Evolutionary conservation across 2,113 vertebrate genomes (phyloP), one percentile per base, ranked within the genome.

Genomic region (Gymnogyps californianus): DNA sequence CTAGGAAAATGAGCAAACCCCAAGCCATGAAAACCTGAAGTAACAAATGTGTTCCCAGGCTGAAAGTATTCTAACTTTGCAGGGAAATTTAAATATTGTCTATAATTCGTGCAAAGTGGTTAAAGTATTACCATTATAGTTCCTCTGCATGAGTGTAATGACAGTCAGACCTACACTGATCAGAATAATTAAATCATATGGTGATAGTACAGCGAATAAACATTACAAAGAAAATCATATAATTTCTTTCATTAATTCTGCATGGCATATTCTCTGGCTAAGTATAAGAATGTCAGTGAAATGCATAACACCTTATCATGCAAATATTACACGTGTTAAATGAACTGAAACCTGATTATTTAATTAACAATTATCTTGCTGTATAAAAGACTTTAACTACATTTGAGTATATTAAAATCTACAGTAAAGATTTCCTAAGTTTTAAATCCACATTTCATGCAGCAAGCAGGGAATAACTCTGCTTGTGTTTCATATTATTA

Each of bases 391-490:
- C 40, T 89, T 58, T 52, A 83, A 79, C 58, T 94, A 51, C 83
- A 84, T 96, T 94, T 94, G 80, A 93, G 72, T 75, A 70, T 87
- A 90, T 90, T 96, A 91, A 94, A 98, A 94, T 81, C 90, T 80
- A 81, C 47, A 70, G 36, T 59, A 87, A 93, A 36, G 25, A 87
- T 46, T 71, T 69, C 57, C 51, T 38, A 76, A 87, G 79, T 86
- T 97, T 95, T 83, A 87, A 93, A 92, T 87, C 62, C 59, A 9
- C 62, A 32, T 93, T 96, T 87, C 61, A 78, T 87, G 88, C 58
- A 77, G n/a, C 13, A 83, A 78, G 22, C 28, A 72, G n/a, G 24
- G 21, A 72, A 57, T 51, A 72, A 42, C 24, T 28, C n/a, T 59
- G 4, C 52, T 77, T 74, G 42, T 62, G 34, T 67, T 29, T 54